Conservation (phyloP, 2,888 invertebrate species). For the Diaperis boleti region DNA sequence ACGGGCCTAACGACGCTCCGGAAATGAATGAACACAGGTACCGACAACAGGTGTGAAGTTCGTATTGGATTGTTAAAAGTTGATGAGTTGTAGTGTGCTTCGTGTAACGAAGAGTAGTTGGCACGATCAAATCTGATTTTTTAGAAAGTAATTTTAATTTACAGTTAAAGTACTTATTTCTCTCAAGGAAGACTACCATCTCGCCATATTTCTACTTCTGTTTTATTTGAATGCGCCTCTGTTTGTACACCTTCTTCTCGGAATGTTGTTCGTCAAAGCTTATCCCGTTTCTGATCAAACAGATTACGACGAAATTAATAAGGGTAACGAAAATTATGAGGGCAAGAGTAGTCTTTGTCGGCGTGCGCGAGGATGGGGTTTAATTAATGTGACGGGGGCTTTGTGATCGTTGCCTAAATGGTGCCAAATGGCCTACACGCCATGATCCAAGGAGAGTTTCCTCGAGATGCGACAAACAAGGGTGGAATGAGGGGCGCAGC, state of each 20-base stretch:
- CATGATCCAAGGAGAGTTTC: constrained; percentile 1
- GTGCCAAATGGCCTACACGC: constrained; percentile 21
- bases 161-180: no score
- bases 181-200: no score
- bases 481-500: constrained; percentile 1
- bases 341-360: constrained; percentile 26
- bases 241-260: constrained; percentile 36
- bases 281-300: constrained; percentile 39
- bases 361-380: constrained; percentile 19
- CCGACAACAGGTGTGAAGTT: constrained; percentile 46
- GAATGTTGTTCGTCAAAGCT: constrained; percentile 41
- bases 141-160: no score
- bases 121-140: no score
- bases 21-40: constrained; percentile 48
- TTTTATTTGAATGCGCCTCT: constrained; percentile 40
- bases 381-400: constrained; percentile 27
- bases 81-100: constrained; percentile 44
- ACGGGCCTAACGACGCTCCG: constrained; percentile 49
- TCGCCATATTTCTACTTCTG: constrained; percentile 43
- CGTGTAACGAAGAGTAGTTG: no score
- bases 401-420: constrained; percentile 27
- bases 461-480: not conserved
- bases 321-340: constrained; percentile 37
- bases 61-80: constrained; percentile 44
- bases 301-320: constrained; percentile 35